These are phyloP conservation scores for Osedax frankpressi DNA, from an alignment of 2,888 invertebrate species.

Conservation along the genomic window DNA sequence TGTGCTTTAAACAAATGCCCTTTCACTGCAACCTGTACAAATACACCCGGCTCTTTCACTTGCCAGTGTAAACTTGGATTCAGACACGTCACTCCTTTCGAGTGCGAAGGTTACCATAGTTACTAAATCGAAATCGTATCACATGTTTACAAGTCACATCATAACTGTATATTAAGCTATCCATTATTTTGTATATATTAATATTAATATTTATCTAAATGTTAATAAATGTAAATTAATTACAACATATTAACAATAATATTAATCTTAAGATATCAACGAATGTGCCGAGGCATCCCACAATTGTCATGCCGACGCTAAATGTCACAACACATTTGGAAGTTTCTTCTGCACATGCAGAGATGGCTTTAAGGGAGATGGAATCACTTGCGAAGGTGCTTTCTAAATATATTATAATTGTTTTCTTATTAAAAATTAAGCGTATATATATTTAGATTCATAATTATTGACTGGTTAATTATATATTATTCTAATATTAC, in stretches of 20 bases:
- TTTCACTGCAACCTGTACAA: conserved; percentile 12
- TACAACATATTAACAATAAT: too few relatives aligned
- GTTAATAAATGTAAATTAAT: too few relatives aligned
- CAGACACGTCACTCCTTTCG: conserved; percentile 6
- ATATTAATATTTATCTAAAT: too few relatives aligned
- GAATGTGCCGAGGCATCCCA: conserved; percentile 52
- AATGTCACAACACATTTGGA: conserved; percentile 29
- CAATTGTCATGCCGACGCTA: conserved; percentile 31
- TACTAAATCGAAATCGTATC: too few relatives aligned
- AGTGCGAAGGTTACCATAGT: conserved; percentile 15
- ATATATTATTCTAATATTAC: too few relatives aligned
- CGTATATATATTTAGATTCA: too few relatives aligned
- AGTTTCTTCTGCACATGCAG: conserved; percentile 28
- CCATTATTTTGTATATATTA: too few relatives aligned
- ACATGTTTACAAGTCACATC: too few relatives aligned
- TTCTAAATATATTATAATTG: too few relatives aligned
- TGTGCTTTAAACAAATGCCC: conserved; percentile 15
- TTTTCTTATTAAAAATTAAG: too few relatives aligned
- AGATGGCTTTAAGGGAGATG: conserved; percentile 15
- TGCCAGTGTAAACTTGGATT: conserved; percentile 20
- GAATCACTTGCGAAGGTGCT: conserved; percentile 13
- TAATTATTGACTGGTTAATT: too few relatives aligned
- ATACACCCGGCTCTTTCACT: conserved; percentile 18
- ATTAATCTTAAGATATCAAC: conserved; percentile 66
- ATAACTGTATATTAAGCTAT: too few relatives aligned